phyloP scores from a whole-genome alignment of 2,113 vertebrate genomes.

The Trachemys scripta region DNA sequence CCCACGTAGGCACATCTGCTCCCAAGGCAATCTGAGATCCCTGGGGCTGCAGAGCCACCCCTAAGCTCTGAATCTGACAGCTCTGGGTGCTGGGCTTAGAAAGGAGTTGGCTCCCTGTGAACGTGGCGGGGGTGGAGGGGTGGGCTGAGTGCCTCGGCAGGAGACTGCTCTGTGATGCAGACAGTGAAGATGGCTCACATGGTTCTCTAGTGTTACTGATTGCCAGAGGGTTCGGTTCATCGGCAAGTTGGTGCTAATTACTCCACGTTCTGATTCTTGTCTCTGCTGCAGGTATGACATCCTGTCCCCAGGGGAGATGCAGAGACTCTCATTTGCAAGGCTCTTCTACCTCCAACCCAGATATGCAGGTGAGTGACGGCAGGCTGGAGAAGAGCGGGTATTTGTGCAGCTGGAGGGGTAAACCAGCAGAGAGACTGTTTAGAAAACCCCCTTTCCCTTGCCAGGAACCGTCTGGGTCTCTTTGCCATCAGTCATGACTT shows the following conservation, averaged over 20 bases:
- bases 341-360: conserved; percentile 98
- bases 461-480: background rate
- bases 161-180: background rate
- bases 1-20: background rate
- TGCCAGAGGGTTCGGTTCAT: background rate
- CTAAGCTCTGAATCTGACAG: background rate
- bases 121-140: no score
- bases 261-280: background rate
- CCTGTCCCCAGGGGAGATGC: conserved; percentile 97
- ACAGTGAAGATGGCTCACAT: background rate
- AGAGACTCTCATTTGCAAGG: conserved; percentile 92
- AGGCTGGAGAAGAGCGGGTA: background rate
- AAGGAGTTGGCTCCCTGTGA: background rate
- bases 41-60: background rate
- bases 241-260: background rate
- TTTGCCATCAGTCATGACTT: background rate
- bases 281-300: conserved; percentile 90
- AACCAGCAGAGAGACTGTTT: background rate
- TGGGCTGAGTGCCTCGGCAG: no score
- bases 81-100: background rate
- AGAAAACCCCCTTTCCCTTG: background rate
- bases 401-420: background rate
- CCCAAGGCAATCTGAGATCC: background rate
- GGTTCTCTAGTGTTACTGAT: background rate
- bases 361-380: conserved; percentile 87